A percentile compares a stretch with the other conserved stretches of the same genome.
These are phyloP conservation scores for Helarctos malayanus DNA, from an alignment of 2,797 vertebrate species.

Conservation along the genomic window DNA sequence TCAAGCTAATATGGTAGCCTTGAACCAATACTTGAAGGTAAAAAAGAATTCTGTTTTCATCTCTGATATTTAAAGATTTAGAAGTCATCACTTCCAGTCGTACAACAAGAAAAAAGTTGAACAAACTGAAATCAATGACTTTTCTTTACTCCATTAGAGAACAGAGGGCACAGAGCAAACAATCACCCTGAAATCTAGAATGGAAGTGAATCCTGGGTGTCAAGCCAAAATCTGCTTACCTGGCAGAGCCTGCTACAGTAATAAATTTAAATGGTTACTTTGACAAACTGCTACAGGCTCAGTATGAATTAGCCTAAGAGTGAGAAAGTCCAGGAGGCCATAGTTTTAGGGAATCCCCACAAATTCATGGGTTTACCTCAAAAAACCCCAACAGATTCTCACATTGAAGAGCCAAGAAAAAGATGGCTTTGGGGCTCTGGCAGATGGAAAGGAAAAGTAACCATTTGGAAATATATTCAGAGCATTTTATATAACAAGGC, in stretches of 20 bases:
- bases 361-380: background rate
- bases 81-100: background rate
- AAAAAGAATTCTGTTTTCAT: background rate
- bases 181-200: background rate
- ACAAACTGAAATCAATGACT: background rate
- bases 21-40: background rate
- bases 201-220: background rate
- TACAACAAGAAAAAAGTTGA: background rate
- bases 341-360: background rate
- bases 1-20: background rate
- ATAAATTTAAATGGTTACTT: background rate
- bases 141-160: background rate
- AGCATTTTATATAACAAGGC: background rate
- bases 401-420: background rate
- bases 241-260: background rate
- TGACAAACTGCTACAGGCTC: background rate
- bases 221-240: background rate
- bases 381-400: background rate
- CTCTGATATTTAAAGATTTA: background rate
- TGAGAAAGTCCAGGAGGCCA: background rate
- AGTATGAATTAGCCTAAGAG: background rate
- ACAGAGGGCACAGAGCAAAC: background rate
- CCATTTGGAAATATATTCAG: background rate
- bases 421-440: background rate
- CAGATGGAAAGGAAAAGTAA: background rate